Evolutionary conservation across 2,888 invertebrate species (phyloP), one percentile per base, ranked within the genome.

Genomic region (Brenthis hecate): DNA sequence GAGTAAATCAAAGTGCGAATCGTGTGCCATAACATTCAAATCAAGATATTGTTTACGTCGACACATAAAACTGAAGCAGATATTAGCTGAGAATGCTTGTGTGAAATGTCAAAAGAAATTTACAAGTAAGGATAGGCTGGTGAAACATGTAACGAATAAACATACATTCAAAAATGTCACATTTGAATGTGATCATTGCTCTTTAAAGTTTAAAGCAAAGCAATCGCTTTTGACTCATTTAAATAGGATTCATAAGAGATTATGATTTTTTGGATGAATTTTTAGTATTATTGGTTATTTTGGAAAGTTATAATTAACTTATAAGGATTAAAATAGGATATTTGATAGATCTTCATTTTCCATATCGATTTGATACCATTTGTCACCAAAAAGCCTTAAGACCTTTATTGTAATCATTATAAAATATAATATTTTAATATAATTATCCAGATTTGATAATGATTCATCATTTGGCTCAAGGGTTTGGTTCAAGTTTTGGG

Each of bases 71-170:
- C 65, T 92, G 14, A 92, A 92, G 75, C 89, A 90, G 74, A 65
- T 84, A 0, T 70, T 92, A 71, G 85, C 80, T 1, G 91, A 92
- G 65, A 92, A 92, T 65, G 74, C 91, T 0, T 92, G 92, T 75
- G 70, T 86, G 1, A 88, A 89, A 70, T 92, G 92, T 72, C 88
- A 88, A 53, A 92, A 92, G 69, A 91, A 88, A 78, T 92, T 90
- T 65, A 82, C 81, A 0, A 86, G 78, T 53, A 87, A 87, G 63
- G 91, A 91, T 1, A 75, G 80, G 0, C 75, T 92, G 2, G 75
- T 83, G 0, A 92, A 92, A 66, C 92, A 92, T 71, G 76, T 87
- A 0, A 78, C 82, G 32, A 91, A 85, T 53, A 92, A 92, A 73
- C 92, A 92, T 69, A 85, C 85, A 0, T 84, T 80, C 60, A 91